Base-by-base conservation (phyloP, 2,797 vertebrate species). In the Taeniopygia guttata region DNA sequence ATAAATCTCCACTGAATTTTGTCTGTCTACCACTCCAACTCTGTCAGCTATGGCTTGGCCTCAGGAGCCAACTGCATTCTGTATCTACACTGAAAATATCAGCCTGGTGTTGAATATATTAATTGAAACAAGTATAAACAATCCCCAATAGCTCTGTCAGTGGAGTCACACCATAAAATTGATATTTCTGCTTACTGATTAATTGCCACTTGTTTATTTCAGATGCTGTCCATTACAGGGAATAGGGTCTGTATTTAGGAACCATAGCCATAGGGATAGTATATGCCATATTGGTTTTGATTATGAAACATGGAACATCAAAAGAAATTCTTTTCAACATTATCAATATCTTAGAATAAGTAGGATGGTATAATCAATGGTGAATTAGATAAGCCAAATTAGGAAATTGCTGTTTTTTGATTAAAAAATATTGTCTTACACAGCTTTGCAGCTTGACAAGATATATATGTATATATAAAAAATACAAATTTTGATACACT, bases 121-220 rank as follows among this genome's bases (percentile, higher is more conserved):
- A 74, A 90, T 80, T 0, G 2, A 95, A 83, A 40, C 19, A 84
- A 62, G 54, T 52, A 54, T n/a, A 85, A 80, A 73, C 32, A 76
- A 78, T 67, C 29, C 48, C 29, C 64, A 66, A 66, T 46, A 63
- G 7, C 12, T 43, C 40, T 63, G 38, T 68, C 60, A 79, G 77
- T 85, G 51, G 64, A 95, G 59, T 54, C 36, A n/a, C 75, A 38
- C 68, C 75, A 89, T 58, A 89, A 94, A 80, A 90, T 52, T 92
- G 56, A 20, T 74, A 67, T 79, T 94, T 93, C 16, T 77, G 27
- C 69, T 95, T 54, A 82, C 26, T 69, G 32, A 93, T 52, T 73
- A 90, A 79, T 48, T 83, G 56, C 46, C 67, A 78, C 68, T 73
- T 87, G 3, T 62, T 89, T 77, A 10, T 78, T 80, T 68, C 40